These are phyloP conservation scores for Metopolophium dirhodum DNA, from an alignment of 1,140 invertebrate species.

Conservation along the genomic window DNA sequence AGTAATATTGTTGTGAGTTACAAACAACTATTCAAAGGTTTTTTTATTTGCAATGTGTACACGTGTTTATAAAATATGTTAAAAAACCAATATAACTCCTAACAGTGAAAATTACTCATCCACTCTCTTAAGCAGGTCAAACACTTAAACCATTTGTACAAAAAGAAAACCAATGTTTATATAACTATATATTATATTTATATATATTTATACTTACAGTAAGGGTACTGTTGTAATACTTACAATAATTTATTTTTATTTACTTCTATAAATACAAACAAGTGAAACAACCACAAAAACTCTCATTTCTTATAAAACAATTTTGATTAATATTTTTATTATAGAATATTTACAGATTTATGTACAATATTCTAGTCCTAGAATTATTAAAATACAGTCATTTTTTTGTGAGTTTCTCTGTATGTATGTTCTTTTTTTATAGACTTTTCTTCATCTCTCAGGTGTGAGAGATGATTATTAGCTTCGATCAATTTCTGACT, in stretches of 20 bases:
- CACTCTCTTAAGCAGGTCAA: not conserved
- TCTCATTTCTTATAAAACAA: not conserved
- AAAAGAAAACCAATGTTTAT: not conserved
- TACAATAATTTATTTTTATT: not conserved
- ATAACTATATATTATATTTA: not conserved
- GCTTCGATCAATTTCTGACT: slow-evolving; percentile 68
- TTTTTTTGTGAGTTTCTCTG: slow-evolving; percentile 59
- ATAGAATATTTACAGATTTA: not conserved
- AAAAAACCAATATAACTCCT: too few relatives aligned
- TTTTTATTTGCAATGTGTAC: not conserved
- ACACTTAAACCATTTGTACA: not conserved
- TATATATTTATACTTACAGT: not conserved
- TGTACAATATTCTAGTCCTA: not conserved
- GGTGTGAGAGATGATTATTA: slow-evolving; percentile 68
- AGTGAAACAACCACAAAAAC: not conserved
- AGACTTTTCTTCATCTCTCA: slow-evolving; percentile 70
- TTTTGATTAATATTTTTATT: not conserved
- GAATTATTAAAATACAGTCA: slow-evolving; percentile 59
- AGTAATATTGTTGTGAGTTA: not conserved
- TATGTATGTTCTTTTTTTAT: slow-evolving; percentile 63
- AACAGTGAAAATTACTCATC: too few relatives aligned
- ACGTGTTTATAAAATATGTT: not conserved
- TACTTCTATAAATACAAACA: not conserved
- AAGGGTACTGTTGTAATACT: not conserved
- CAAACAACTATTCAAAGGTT: too few relatives aligned